Percentiles rank a stretch among this genome's conserved stretches.
These are phyloP conservation scores for Drosophila sechellia DNA, from an alignment of 1,140 invertebrate species.

Conservation along the genomic window DNA sequence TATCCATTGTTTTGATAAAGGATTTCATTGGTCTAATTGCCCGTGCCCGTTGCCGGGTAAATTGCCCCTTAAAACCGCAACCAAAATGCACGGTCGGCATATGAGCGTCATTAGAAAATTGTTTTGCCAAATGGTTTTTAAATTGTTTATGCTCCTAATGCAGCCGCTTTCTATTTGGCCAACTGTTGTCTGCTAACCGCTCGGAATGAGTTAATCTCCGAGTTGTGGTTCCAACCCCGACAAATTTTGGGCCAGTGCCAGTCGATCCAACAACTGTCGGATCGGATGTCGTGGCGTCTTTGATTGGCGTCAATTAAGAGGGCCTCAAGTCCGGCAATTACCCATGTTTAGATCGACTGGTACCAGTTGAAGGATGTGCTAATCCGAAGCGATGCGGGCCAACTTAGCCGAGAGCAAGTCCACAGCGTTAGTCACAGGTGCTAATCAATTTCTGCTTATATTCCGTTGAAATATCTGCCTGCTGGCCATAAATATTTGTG, in stretches of 20 bases:
- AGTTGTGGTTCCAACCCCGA: slow-evolving; percentile 51
- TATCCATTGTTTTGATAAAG: slow-evolving; percentile 58
- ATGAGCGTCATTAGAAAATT: slow-evolving; percentile 81
- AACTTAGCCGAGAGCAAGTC: slow-evolving; percentile 30
- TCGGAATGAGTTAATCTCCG: slow-evolving; percentile 64
- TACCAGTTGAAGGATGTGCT: slow-evolving; percentile 79
- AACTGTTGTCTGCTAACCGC: slow-evolving; percentile 68
- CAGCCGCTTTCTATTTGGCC: slow-evolving; percentile 70
- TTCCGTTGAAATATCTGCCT: slow-evolving; percentile 17
- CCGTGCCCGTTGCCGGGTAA: slow-evolving; percentile 41
- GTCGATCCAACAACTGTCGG: slow-evolving; percentile 65
- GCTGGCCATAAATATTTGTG: slow-evolving; percentile 20
- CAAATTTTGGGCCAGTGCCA: slow-evolving; percentile 43
- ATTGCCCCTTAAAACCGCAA: slow-evolving; percentile 71
- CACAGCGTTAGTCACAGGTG: slow-evolving; percentile 33
- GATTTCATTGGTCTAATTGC: slow-evolving; percentile 59
- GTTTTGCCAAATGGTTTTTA: slow-evolving; percentile 83
- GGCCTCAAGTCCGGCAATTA: slow-evolving; percentile 59
- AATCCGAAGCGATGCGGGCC: slow-evolving; percentile 52
- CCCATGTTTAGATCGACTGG: slow-evolving; percentile 62
- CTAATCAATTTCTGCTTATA: slow-evolving; percentile 61
- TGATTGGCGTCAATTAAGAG: slow-evolving; percentile 72
- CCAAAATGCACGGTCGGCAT: slow-evolving; percentile 71
- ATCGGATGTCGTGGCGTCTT: slow-evolving; percentile 37
- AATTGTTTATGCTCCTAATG: slow-evolving; percentile 73